Percentiles rank a stretch among this genome's conserved stretches.
Evolutionary conservation across 2,797 vertebrate species (phyloP).

Genomic region (Lagorchestes hirsutus): DNA sequence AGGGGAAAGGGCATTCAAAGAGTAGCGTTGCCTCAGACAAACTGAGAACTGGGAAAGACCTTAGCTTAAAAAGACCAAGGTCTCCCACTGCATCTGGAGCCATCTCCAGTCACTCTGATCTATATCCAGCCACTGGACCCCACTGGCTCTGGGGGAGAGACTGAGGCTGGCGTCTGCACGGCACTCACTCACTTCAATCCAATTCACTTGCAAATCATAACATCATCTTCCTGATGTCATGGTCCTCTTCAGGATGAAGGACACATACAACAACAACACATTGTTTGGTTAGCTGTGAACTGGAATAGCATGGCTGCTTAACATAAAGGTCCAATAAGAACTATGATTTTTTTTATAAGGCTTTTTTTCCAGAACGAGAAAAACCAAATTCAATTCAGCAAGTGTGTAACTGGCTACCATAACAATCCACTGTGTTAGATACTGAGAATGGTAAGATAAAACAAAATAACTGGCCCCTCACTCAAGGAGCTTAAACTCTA

Average conservation of each 20-base stretch:
- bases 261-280: not conserved
- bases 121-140: too few relatives aligned
- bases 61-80: too few relatives aligned
- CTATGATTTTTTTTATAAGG: not conserved
- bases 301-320: conserved; percentile 31
- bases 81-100: too few relatives aligned
- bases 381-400: not conserved
- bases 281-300: conserved; percentile 54
- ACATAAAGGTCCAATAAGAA: conserved; percentile 32
- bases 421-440: not conserved
- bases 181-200: too few relatives aligned
- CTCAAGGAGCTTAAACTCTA: not conserved
- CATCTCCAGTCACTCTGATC: too few relatives aligned
- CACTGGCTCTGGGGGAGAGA: too few relatives aligned
- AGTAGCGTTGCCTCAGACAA: not conserved
- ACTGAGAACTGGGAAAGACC: not conserved
- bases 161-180: too few relatives aligned
- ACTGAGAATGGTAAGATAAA: not conserved
- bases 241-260: too few relatives aligned
- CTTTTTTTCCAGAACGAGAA: not conserved
- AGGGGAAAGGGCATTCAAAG: conserved; percentile 21
- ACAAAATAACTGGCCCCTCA: not conserved
- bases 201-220: too few relatives aligned
- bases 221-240: too few relatives aligned
- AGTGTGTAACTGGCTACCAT: not conserved